Conservation (phyloP, 2,888 invertebrate species). For the Lysandra bellargus region DNA sequence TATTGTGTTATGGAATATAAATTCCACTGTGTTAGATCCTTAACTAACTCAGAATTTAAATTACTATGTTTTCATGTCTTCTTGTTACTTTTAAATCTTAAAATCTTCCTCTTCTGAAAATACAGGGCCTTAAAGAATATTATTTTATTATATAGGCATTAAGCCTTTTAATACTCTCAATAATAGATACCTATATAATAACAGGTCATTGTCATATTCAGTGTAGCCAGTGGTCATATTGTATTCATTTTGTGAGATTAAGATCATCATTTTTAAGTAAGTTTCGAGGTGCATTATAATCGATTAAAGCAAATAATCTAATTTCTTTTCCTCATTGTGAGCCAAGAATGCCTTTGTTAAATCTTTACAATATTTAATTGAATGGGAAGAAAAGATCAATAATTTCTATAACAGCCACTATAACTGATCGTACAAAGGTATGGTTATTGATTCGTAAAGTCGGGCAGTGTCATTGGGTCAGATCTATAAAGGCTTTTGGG, state of each 20-base stretch:
- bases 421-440: conserved; percentile 2
- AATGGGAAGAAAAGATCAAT: conserved; percentile 3
- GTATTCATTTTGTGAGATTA: neutral
- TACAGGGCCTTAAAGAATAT: no score
- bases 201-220: no score
- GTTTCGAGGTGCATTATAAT: neutral
- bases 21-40: no score
- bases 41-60: no score
- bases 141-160: no score
- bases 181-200: no score
- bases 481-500: conserved; percentile 11
- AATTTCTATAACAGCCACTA: conserved; percentile 16
- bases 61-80: no score
- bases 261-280: neutral
- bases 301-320: neutral
- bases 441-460: conserved; percentile 15
- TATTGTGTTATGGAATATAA: no score
- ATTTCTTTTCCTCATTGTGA: conserved; percentile 1
- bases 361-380: conserved; percentile 15
- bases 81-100: no score
- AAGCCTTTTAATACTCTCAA: no score
- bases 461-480: conserved; percentile 18
- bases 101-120: no score
- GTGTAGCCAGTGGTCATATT: neutral
- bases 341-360: neutral